phyloP scores from a whole-genome alignment of 2,888 invertebrate species.

The Patella pellucida region DNA sequence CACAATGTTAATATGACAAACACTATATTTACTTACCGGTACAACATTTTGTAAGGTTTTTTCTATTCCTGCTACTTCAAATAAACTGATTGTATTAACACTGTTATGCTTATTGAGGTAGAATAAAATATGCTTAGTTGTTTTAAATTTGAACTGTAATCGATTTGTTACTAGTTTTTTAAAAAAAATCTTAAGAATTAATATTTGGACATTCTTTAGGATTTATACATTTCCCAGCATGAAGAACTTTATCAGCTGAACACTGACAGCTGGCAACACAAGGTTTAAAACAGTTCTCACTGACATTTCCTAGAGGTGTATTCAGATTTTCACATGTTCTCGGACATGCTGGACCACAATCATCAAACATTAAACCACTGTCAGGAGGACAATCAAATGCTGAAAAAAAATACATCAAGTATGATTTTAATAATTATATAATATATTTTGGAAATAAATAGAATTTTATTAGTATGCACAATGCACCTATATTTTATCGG shows the following conservation, averaged over 20 bases:
- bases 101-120: too few species aligned
- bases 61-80: too few species aligned
- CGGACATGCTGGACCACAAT: constrained; percentile 69
- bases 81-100: too few species aligned
- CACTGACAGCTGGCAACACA: constrained; percentile 69
- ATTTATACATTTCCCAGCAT: constrained; percentile 62
- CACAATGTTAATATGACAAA: too few species aligned
- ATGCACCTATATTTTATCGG: too few species aligned
- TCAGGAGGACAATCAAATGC: constrained; percentile 63
- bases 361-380: constrained; percentile 68
- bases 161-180: not conserved
- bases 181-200: constrained; percentile 10
- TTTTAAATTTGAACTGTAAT: not conserved
- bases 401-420: constrained; percentile 35
- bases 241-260: constrained; percentile 66
- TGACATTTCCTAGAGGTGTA: constrained; percentile 51
- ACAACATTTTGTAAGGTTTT: too few species aligned
- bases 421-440: too few species aligned
- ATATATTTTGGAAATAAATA: too few species aligned
- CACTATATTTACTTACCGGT: too few species aligned
- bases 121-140: not conserved
- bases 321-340: constrained; percentile 65
- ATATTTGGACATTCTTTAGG: constrained; percentile 57
- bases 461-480: too few species aligned
- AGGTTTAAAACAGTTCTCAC: constrained; percentile 66